A percentile compares a stretch with the other conserved stretches of the same genome.
These are phyloP conservation scores for Pagetopsis macropterus DNA, from an alignment of 2,797 vertebrate species.

Conservation along the genomic window DNA sequence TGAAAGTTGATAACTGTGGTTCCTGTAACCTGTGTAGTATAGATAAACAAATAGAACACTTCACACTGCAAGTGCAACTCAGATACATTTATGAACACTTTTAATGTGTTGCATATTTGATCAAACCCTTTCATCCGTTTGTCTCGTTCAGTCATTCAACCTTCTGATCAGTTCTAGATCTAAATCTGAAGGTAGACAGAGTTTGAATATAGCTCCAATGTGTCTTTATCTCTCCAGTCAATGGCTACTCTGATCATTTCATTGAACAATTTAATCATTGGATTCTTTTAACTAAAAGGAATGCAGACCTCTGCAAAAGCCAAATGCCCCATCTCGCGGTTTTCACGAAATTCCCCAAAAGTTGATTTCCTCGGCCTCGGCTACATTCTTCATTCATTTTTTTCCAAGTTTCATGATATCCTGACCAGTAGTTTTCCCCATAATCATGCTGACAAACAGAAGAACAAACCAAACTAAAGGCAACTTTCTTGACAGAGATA, in stretches of 20 bases:
- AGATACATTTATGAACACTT: background rate
- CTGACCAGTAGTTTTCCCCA: too few species aligned
- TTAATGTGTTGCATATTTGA: background rate
- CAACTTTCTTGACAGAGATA: too few species aligned
- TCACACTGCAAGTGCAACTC: background rate
- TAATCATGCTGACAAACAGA: too few species aligned
- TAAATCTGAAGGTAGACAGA: background rate
- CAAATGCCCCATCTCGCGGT: too few species aligned
- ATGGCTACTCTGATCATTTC: background rate
- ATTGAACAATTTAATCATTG: background rate
- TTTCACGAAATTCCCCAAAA: too few species aligned
- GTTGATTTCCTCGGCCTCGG: too few species aligned
- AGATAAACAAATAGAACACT: slow-evolving; percentile 12
- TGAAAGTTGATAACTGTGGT: slow-evolving; percentile 24
- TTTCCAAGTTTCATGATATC: too few species aligned
- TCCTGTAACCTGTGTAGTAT: slow-evolving; percentile 6
- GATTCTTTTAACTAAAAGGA: background rate
- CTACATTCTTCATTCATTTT: too few species aligned
- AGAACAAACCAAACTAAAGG: too few species aligned
- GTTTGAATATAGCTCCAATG: background rate
- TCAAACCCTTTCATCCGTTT: background rate
- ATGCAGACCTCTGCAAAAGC: too few species aligned
- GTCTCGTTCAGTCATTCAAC: background rate
- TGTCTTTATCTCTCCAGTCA: background rate
- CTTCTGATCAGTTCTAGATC: background rate